phyloP scores from a whole-genome alignment of 2,797 vertebrate species.

The Allobates femoralis region DNA sequence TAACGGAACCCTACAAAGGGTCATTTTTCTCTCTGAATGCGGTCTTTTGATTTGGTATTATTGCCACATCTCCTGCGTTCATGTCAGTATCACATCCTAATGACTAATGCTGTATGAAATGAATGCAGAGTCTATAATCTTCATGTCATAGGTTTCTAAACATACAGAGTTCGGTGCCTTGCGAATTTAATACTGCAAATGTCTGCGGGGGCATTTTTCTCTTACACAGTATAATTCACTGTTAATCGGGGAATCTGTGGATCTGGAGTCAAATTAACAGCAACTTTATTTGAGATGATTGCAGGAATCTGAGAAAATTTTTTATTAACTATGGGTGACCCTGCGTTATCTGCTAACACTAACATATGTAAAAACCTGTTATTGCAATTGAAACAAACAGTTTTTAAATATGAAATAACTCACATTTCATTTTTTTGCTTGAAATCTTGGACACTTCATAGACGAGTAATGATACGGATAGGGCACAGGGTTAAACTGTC shows the following conservation, averaged over 20 bases:
- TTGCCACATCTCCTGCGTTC: background rate
- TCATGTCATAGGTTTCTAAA: conserved; percentile 8
- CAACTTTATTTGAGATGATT: conserved; percentile 39
- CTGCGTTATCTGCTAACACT: conserved; percentile 24
- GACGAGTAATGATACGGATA: background rate
- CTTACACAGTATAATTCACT: conserved; percentile 46
- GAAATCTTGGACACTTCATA: background rate
- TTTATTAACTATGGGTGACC: conserved; percentile 46
- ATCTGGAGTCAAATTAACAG: conserved; percentile 41
- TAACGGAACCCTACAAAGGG: background rate
- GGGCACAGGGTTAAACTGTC: background rate
- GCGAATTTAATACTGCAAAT: conserved; percentile 7
- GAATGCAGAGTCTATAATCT: conserved; percentile 25
- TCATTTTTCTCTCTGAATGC: background rate
- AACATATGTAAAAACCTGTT: conserved; percentile 32
- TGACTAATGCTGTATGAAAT: conserved; percentile 12
- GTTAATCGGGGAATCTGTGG: conserved; percentile 38
- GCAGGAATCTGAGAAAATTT: conserved; percentile 44
- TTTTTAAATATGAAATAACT: background rate
- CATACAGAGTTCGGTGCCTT: background rate
- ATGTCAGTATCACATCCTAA: conserved; percentile 15
- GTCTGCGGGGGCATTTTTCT: conserved; percentile 40
- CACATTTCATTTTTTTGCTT: background rate
- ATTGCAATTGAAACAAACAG: conserved; percentile 26
- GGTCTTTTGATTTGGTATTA: background rate